Conservation (phyloP, 2,797 vertebrate genomes). For the Rhadinocentrus ornatus region DNA sequence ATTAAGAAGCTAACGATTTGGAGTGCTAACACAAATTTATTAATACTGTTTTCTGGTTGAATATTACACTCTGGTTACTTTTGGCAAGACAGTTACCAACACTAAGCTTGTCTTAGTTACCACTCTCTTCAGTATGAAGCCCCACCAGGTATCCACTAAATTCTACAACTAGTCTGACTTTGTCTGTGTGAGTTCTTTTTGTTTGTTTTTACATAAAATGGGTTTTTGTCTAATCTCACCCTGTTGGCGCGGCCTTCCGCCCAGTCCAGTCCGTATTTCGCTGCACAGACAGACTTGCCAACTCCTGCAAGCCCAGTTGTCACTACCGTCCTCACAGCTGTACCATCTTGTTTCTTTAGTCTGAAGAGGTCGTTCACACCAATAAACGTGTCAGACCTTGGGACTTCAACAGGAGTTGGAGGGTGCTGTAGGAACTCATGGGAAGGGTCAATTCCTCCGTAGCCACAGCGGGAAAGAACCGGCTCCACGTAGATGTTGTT, state of each 20-base stretch:
- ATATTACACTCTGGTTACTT: too few species aligned
- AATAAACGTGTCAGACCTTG: slow-evolving; percentile 39
- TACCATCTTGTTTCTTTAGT: slow-evolving; percentile 17
- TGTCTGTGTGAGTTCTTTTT: too few species aligned
- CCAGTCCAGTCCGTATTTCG: slow-evolving; percentile 80
- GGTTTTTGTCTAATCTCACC: slow-evolving; percentile 45
- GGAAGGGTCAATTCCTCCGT: slow-evolving; percentile 57
- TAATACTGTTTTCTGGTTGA: too few species aligned
- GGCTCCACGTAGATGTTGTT: slow-evolving; percentile 70
- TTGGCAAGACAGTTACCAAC: too few species aligned
- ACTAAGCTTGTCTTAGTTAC: too few species aligned
- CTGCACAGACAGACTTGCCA: slow-evolving; percentile 71
- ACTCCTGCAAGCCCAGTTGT: slow-evolving; percentile 79
- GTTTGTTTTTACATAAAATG: background rate
- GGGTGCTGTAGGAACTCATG: slow-evolving; percentile 48
- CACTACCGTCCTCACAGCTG: slow-evolving; percentile 65
- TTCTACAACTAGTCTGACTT: background rate
- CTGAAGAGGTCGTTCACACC: slow-evolving; percentile 70
- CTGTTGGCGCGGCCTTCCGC: slow-evolving; percentile 50
- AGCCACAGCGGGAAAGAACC: slow-evolving; percentile 54
- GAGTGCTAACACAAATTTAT: too few species aligned
- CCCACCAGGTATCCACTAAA: background rate
- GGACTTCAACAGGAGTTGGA: slow-evolving; percentile 11
- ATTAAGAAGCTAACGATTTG: background rate
- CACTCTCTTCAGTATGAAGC: background rate